phyloP scores from a whole-genome alignment of 1,140 invertebrate genomes.

The Magallana angulata region DNA sequence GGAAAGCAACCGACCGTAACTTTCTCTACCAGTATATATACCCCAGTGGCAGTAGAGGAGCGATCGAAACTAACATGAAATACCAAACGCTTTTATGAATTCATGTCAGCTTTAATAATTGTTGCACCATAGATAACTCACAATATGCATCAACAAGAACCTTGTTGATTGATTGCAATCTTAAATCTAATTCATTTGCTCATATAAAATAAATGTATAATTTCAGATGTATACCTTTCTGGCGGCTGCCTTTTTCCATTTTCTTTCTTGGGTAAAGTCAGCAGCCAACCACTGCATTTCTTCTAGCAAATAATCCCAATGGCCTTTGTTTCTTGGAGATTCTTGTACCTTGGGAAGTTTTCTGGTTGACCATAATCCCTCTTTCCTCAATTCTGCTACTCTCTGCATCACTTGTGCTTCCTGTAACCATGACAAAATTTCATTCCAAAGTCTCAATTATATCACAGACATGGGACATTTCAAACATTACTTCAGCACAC shows the following conservation, averaged over 20 bases:
- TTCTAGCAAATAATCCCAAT: conserved; percentile 99
- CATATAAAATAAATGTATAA: too few relatives aligned
- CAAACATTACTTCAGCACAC: background rate
- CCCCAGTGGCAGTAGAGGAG: too few relatives aligned
- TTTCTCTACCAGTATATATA: too few relatives aligned
- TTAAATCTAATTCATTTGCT: too few relatives aligned
- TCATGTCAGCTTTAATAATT: too few relatives aligned
- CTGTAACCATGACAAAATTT: conserved; percentile 60
- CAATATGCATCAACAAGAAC: too few relatives aligned
- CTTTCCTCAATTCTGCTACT: conserved; percentile 87
- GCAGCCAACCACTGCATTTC: conserved; percentile 99
- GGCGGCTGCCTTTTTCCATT: conserved; percentile 97
- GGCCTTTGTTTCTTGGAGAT: conserved; percentile 92
- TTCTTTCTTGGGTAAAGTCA: conserved; percentile 97
- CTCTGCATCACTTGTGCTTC: conserved; percentile 96
- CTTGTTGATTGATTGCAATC: too few relatives aligned
- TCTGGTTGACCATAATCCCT: conserved; percentile 95
- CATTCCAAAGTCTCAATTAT: too few relatives aligned
- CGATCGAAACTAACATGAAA: too few relatives aligned
- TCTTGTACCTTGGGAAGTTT: conserved; percentile 95
- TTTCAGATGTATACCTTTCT: conserved; percentile 86
- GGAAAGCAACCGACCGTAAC: too few relatives aligned
- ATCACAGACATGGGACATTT: background rate
- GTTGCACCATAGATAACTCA: too few relatives aligned
- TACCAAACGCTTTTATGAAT: too few relatives aligned